These are phyloP conservation scores for Pristionchus maxplancki DNA, from an alignment of 2,888 invertebrate species.

Conservation along the genomic window DNA sequence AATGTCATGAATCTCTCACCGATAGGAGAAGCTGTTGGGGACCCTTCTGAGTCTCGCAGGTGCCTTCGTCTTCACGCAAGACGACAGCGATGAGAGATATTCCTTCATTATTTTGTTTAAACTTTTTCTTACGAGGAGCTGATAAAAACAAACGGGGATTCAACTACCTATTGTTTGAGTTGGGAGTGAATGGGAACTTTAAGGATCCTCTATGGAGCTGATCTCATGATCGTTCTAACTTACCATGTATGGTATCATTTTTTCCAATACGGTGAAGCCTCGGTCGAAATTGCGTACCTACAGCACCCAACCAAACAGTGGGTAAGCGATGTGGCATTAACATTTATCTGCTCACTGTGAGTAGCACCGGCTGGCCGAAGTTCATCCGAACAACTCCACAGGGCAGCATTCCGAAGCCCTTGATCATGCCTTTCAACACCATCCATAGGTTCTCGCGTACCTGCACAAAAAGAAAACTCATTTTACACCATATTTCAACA, in stretches of 20 bases:
- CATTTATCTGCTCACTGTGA: constrained; percentile 52
- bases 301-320: no score
- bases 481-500: not conserved
- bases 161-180: no score
- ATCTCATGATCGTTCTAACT: no score
- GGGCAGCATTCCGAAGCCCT: constrained; percentile 63
- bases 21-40: constrained; percentile 62
- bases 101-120: constrained; percentile 42
- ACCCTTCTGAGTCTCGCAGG: constrained; percentile 56
- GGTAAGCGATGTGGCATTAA: not conserved
- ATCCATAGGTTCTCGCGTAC: constrained; percentile 58
- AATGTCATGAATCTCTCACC: constrained; percentile 52
- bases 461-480: constrained; percentile 40
- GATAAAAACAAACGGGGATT: no score
- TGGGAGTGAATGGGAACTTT: no score
- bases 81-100: constrained; percentile 41
- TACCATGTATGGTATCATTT: no score
- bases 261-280: no score
- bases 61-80: constrained; percentile 41
- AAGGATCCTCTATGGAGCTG: no score
- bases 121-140: no score
- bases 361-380: constrained; percentile 65
- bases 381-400: constrained; percentile 71
- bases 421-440: constrained; percentile 63
- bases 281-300: no score